Percentiles rank a stretch among this genome's conserved stretches.
These are phyloP conservation scores for Leptocoma aspasia DNA, from an alignment of 2,113 vertebrate species.

Conservation along the genomic window DNA sequence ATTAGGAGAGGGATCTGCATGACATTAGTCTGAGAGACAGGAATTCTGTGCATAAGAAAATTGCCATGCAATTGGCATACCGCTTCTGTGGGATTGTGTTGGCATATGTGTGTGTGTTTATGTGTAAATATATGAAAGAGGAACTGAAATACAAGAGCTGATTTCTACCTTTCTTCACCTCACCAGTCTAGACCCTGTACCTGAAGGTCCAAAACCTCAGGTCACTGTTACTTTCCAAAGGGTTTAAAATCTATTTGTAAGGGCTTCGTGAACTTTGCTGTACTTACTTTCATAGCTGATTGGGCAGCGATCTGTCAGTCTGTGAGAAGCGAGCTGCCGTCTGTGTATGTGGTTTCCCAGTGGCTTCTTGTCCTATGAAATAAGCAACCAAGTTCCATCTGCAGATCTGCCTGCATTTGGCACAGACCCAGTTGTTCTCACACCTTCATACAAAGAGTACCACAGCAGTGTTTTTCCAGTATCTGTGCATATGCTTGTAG, in stretches of 20 bases:
- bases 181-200: background rate
- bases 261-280: background rate
- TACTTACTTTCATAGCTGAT: background rate
- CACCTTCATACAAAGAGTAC: background rate
- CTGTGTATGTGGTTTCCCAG: background rate
- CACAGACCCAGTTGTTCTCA: background rate
- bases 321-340: background rate
- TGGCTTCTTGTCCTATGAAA: background rate
- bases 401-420: background rate
- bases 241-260: background rate
- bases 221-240: background rate
- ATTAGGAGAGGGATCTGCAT: background rate
- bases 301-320: background rate
- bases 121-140: background rate
- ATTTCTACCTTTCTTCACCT: background rate
- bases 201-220: background rate
- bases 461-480: background rate
- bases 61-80: background rate
- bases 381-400: background rate
- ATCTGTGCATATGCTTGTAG: background rate
- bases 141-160: background rate
- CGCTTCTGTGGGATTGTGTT: background rate
- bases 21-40: background rate
- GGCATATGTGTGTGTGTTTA: fast-evolving
- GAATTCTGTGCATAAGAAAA: background rate